These are phyloP conservation scores for Heterodera schachtii DNA, from an alignment of 1,140 invertebrate genomes.

Conservation along the genomic window DNA sequence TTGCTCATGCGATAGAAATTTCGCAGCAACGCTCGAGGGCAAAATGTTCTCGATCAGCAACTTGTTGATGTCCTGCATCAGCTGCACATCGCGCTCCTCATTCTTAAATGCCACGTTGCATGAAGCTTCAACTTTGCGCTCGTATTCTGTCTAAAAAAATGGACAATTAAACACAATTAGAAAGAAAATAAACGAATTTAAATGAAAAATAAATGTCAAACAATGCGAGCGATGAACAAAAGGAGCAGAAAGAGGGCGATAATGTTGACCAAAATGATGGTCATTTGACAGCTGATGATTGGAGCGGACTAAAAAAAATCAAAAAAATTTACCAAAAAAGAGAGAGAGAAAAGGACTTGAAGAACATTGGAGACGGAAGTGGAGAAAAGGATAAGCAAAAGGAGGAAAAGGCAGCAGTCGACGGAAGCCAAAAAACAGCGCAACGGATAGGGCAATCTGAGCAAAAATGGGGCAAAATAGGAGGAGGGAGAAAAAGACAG, in stretches of 20 bases:
- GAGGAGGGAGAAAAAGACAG: too few relatives aligned
- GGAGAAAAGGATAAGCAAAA: conserved; percentile 53
- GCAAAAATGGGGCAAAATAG: not conserved
- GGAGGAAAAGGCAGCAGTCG: conserved; percentile 50
- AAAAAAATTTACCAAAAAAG: not conserved
- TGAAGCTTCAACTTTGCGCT: conserved; percentile 59
- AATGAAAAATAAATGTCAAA: conserved; percentile 17
- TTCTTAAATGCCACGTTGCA: conserved; percentile 71
- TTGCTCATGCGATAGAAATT: conserved; percentile 77
- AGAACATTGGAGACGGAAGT: conserved; percentile 50
- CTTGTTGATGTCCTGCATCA: conserved; percentile 82
- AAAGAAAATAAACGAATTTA: too few relatives aligned
- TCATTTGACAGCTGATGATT: conserved; percentile 59
- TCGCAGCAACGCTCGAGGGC: conserved; percentile 86
- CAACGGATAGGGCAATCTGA: conserved; percentile 52
- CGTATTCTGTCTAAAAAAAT: conserved; percentile 61
- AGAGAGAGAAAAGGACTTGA: not conserved
- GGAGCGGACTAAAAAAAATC: conserved; percentile 16
- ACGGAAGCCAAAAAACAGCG: conserved; percentile 56
- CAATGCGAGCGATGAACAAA: conserved; percentile 65
- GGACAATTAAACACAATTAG: conserved; percentile 5
- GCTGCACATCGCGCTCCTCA: conserved; percentile 87
- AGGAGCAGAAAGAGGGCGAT: conserved; percentile 58
- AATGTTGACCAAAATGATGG: conserved; percentile 59
- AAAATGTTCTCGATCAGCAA: conserved; percentile 88